Evolutionary conservation across 2,113 vertebrate genomes (phyloP), one percentile per base, ranked within the genome.

Genomic region (Ciconia boyciana): DNA sequence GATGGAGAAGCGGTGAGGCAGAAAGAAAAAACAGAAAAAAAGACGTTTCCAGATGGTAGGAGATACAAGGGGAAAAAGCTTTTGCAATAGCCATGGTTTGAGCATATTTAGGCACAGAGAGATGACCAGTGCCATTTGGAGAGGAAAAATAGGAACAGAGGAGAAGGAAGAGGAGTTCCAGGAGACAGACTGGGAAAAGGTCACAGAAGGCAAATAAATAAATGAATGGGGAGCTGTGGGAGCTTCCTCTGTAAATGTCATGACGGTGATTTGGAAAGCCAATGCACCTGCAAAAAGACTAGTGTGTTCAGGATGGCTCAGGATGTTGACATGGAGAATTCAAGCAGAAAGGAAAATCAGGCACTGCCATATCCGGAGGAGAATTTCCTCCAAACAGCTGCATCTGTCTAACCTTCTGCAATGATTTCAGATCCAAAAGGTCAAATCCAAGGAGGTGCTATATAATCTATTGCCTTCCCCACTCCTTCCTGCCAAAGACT

Each of bases 11-110:
- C 13, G 0, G 69, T 61, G 91, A 97, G 48, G 94, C 89, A 97
- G 93, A 96, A 97, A 90, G 89, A 77, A 88, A 77, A 41, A 92
- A 52, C 52, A 72, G 57, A 88, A 89, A 83, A 83, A 78, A 80
- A 84, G 29, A 39, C 52, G 82, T n/a, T 70, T 96, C 83, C 84
- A 94, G 87, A 95, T 43, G 66, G 87, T 82, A 31, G 61, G 81
- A 95, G 76, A 89, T 77, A 89, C 14, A 83, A 85, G 57, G 44
- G 39, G 22, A 20, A 71, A 90, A 96, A 75, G 26, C 62, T 93
- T 94, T 70, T 4, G 1, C 46, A 89, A 69, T 14, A 66, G 55
- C 44, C 8, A 0, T 71, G 28, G 48, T 57, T 94, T 69, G 55
- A 89, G 61, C 41, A n/a, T 90, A 80, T 93, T 96, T 90, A 91